Conservation (phyloP, 2,888 invertebrate genomes). For the Pollenia griseotomentosa region DNA sequence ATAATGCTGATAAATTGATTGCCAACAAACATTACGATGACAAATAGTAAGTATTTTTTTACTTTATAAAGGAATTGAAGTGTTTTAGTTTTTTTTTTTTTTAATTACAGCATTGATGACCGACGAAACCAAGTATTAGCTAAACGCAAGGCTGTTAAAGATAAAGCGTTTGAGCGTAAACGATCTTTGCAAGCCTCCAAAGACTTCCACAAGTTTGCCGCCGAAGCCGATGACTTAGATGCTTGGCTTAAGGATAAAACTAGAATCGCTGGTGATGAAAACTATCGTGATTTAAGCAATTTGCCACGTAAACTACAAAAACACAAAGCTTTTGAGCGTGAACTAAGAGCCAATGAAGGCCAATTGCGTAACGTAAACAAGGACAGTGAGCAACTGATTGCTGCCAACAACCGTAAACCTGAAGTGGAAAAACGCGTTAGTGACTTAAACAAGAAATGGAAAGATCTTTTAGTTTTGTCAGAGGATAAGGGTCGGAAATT, state of each 20-base stretch:
- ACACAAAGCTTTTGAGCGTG: constrained; percentile 98
- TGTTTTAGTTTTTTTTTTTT: neutral
- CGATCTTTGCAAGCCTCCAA: constrained; percentile 92
- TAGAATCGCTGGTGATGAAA: constrained; percentile 95
- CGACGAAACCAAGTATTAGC: constrained; percentile 90
- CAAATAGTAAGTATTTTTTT: constrained; percentile 87
- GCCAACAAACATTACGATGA: constrained; percentile 92
- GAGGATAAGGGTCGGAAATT: constrained; percentile 89
- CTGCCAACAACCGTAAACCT: constrained; percentile 88
- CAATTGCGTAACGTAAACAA: constrained; percentile 94
- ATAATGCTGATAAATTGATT: constrained; percentile 92
- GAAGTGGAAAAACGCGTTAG: constrained; percentile 89
- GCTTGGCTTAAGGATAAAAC: constrained; percentile 97
- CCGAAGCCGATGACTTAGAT: constrained; percentile 95
- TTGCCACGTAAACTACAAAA: constrained; percentile 96
- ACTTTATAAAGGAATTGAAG: neutral
- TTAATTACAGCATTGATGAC: constrained; percentile 86
- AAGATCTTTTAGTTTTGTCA: constrained; percentile 88
- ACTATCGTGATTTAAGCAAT: constrained; percentile 95
- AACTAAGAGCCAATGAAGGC: constrained; percentile 96
- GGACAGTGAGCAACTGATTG: constrained; percentile 89
- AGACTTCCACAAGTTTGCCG: constrained; percentile 95
- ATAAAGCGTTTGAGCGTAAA: constrained; percentile 89
- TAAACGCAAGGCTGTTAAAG: constrained; percentile 90
- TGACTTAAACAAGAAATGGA: constrained; percentile 91